Evolutionary conservation across 2,888 invertebrate species (phyloP), one percentile per base, ranked within the genome.

Genomic region (Sylvicola fuscatus): DNA sequence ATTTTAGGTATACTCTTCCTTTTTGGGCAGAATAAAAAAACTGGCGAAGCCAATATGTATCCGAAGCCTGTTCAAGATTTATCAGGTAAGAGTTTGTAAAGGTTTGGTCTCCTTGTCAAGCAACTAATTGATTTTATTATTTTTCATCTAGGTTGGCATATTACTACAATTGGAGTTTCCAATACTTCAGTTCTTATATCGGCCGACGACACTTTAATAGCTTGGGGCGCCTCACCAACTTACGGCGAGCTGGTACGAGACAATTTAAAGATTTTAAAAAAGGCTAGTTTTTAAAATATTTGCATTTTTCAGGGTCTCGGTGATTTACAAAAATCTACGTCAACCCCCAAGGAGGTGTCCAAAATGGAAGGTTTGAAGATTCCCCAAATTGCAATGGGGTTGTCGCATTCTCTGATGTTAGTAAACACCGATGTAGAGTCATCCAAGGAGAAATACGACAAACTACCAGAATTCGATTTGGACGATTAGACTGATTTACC

Each of bases 21-120:
- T 55, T 92, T 90, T 58, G 93, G 93, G 0, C 87, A 87, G 53
- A 83, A 82, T 0, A 92, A 90, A 52, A 75, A 86, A 38, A 82
- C 84, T 1, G 92, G 90, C 0, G 93, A 93, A 54, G 92, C 92
- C 3, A 87, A 87, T 47, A 92, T 92, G 92, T 92, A 92, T 53
- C 92, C 92, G 0, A 92, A 92, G 52, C 86, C 87, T 0, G 79
- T 92, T 3, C 87, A 86, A 46, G 92, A 93, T 58, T 64, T 93
- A n/a, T 73, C 79, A 40, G 70, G 69, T 66, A 47, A 49, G 49
- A 16, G 5, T 14, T 31, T 11, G 14, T 3, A 31, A 16, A 35
- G 2, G n/a, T 30, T 33, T 33, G 3, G 43, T 28, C 12, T 16
- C 17, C 34, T 6, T 8, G 8, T 21, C 8, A 21, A 21, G 8